A percentile compares a stretch with the other conserved stretches of the same genome.
Conservation (phyloP, 2,113 vertebrate genomes). For the Phaethornis superciliosus region DNA sequence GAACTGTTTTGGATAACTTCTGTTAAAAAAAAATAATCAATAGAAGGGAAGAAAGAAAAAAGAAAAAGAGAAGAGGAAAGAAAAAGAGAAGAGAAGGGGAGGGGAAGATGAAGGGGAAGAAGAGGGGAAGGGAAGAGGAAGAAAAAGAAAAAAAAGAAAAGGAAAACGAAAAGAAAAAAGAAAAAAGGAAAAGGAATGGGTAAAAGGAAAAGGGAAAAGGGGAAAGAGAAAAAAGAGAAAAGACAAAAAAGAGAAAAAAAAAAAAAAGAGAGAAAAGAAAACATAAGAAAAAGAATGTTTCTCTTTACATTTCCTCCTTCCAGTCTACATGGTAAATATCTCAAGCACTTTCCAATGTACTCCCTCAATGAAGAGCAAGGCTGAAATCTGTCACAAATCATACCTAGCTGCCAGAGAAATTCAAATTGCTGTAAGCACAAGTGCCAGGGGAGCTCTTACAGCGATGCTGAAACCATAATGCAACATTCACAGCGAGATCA, state of each 20-base stretch:
- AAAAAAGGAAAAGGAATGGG: neutral
- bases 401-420: conserved; percentile 74
- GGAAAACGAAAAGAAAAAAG: too few species aligned
- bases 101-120: too few species aligned
- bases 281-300: neutral
- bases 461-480: conserved; percentile 71
- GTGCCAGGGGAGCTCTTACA: conserved; percentile 74
- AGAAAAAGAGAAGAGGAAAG: neutral
- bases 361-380: conserved; percentile 67
- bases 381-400: conserved; percentile 79
- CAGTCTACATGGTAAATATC: conserved; percentile 64
- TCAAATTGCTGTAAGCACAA: conserved; percentile 77
- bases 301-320: neutral
- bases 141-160: too few species aligned
- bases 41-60: neutral
- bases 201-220: neutral
- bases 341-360: conserved; percentile 61
- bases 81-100: neutral
- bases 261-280: neutral
- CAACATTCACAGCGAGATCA: conserved; percentile 74
- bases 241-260: too few species aligned
- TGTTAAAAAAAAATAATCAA: neutral
- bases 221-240: too few species aligned
- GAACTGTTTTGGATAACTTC: neutral
- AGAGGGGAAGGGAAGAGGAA: too few species aligned